Base-by-base conservation (phyloP, 2,113 vertebrate species). In the Amphiprion ocellaris region DNA sequence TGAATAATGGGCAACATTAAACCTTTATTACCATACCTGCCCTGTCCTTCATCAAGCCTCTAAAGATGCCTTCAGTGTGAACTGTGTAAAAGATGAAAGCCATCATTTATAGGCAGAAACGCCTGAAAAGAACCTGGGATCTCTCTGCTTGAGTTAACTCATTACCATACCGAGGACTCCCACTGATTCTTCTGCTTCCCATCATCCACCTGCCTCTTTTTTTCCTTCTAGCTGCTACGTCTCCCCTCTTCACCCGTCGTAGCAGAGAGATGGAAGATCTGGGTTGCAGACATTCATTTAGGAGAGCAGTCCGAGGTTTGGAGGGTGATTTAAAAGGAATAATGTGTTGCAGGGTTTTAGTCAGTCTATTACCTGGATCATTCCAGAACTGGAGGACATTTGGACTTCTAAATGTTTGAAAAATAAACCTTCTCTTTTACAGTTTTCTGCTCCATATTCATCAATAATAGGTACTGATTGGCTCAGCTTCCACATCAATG, bases 131-230 rank as follows among this genome's bases (percentile, higher is more conserved):
- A 12, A 53, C 58, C 56, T 82, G 41, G 63, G 21, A 1, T 67
- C 46, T 68, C 54, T 65, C 69, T 26, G 56, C 21, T 64, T 72
- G 37, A 77, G 39, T 53, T 56, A 21, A 19, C 65, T 79, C 53
- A 66, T 88, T 84, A 87, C 46, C 60, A 68, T 60, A 55, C 37
- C 0, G 0, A 69, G 69, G 30, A 81, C 30, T 60, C 73, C 55
- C 5, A 14, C 46, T 37, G 60, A 58, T 47, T 39, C 46, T 21
- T 44, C 46, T 56, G 46, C 46, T 49, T 75, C 58, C 61, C 24
- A 24, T 58, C 69, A 62, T 54, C 17, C 30, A 33, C 55, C 52
- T 26, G 8, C 12, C 14, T 16, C 5, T 49, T 24, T 9, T 52
- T 39, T 33, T 7, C 41, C 0, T 8, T 15, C 37, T 15, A 24